Base-by-base conservation (phyloP, 2,797 vertebrate species). In the Spondyliosoma cantharus region DNA sequence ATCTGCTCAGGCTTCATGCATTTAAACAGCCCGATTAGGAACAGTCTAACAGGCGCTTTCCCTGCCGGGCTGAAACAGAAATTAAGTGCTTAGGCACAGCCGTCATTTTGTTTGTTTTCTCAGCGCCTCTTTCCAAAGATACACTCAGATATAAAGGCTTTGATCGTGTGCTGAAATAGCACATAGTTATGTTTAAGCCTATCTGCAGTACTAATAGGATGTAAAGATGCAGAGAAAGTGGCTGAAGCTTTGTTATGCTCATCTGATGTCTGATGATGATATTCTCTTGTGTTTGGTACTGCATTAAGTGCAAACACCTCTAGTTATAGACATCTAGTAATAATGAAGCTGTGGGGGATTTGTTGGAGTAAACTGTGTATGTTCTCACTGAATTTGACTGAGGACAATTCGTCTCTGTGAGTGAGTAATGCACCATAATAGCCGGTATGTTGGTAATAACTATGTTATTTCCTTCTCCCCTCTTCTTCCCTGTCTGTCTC, bases 1-100 rank as follows among this genome's bases (percentile, higher is more conserved):
- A 93, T 94, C 92, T 90, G 85, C 77, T 13, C 65, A 75, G 70
- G 80, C 85, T 90, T 90, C 87, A 78, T 91, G 90, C 86, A 86
- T 93, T 93, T 92, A 91, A 91, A 90, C 59, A 20, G 81, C 78
- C 78, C 59, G 87, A 90, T 93, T 92, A 90, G 88, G 74, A 87
- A 76, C 71, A 76, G 87, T 69, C 73, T 64, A 82, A 87, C 62
- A 76, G 85, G 59, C 78, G 74, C 81, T 88, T 82, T 88, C 78
- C 76, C 87, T 89, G 85, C 81, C 24, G 60, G 84, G 78, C 78
- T 83, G 74, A 86, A 91, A 81, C 83, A 76, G 67, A 92, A 90
- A 90, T 89, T 72, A 88, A 86, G 86, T 84, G 76, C 90, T 91
- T 81, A 84, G 74, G 43, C 58, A 37, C 77, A 82, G 61, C 66